Evolutionary conservation across 2,113 vertebrate species (phyloP).

Genomic region (Riparia riparia): DNA sequence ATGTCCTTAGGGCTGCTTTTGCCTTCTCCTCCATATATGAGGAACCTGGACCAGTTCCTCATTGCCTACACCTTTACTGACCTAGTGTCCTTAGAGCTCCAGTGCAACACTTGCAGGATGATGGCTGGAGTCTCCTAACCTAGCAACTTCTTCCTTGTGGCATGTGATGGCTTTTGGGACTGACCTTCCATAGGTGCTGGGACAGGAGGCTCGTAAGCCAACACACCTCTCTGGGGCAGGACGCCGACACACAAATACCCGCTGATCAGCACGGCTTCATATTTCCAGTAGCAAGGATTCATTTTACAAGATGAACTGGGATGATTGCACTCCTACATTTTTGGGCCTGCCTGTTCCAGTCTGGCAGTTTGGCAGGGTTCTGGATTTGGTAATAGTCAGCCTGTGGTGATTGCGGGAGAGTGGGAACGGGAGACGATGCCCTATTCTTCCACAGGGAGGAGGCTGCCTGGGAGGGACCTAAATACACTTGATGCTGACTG

Average conservation of each 20-base stretch:
- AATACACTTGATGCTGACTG: neutral
- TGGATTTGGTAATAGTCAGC: neutral
- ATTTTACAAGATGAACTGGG: neutral
- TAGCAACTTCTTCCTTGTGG: neutral
- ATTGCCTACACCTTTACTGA: neutral
- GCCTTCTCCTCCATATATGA: neutral
- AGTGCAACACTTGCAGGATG: neutral
- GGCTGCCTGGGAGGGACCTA: neutral
- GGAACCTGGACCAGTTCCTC: neutral
- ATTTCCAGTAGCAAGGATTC: neutral
- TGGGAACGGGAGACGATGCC: neutral
- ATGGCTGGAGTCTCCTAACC: neutral
- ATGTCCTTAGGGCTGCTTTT: neutral
- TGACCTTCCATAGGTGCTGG: neutral
- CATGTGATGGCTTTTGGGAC: neutral
- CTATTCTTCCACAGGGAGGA: accelerated
- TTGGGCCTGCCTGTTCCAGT: neutral
- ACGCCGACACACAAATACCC: neutral
- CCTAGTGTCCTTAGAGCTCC: neutral
- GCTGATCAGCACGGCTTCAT: neutral
- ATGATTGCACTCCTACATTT: neutral
- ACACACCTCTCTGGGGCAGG: accelerated
- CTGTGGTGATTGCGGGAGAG: accelerated
- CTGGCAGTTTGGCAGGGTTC: neutral
- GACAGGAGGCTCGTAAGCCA: neutral